Evolutionary conservation across 2,113 vertebrate species (phyloP).

Genomic region (Amphiprion ocellaris): DNA sequence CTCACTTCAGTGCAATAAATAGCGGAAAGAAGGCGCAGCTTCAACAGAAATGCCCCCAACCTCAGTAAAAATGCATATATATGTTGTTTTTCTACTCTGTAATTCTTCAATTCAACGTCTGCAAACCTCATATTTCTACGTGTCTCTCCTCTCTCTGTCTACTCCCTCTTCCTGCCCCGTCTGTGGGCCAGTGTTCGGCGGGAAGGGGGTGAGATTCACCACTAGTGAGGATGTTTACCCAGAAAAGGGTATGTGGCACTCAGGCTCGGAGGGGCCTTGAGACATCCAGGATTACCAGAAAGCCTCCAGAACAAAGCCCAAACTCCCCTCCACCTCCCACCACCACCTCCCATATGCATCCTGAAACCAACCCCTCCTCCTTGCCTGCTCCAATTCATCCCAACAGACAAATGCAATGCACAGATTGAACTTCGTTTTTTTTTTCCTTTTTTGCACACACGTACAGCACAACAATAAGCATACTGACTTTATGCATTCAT

Average conservation of each 20-base stretch:
- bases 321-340: constrained; percentile 62
- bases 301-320: constrained; percentile 67
- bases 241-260: constrained; percentile 96
- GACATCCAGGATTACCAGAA: constrained; percentile 68
- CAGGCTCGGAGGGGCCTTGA: constrained; percentile 69
- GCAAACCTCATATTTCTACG: constrained; percentile 63
- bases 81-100: constrained; percentile 59
- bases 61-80: constrained; percentile 12
- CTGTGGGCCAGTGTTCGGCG: constrained; percentile 94
- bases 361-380: constrained; percentile 36
- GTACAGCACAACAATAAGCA: constrained; percentile 17
- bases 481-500: constrained; percentile 71
- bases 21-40: too few relatives aligned
- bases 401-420: constrained; percentile 63
- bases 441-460: constrained; percentile 36
- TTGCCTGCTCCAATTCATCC: constrained; percentile 76
- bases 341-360: constrained; percentile 72
- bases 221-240: constrained; percentile 99
- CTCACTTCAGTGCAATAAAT: too few relatives aligned
- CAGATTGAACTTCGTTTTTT: constrained; percentile 28
- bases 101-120: constrained; percentile 49
- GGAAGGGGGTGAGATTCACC: constrained; percentile 99
- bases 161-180: constrained; percentile 74
- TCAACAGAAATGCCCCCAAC: neutral
- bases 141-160: constrained; percentile 76